Evolutionary conservation across 2,113 vertebrate species (phyloP).

Genomic region (Leptobrachium ailaonicum): DNA sequence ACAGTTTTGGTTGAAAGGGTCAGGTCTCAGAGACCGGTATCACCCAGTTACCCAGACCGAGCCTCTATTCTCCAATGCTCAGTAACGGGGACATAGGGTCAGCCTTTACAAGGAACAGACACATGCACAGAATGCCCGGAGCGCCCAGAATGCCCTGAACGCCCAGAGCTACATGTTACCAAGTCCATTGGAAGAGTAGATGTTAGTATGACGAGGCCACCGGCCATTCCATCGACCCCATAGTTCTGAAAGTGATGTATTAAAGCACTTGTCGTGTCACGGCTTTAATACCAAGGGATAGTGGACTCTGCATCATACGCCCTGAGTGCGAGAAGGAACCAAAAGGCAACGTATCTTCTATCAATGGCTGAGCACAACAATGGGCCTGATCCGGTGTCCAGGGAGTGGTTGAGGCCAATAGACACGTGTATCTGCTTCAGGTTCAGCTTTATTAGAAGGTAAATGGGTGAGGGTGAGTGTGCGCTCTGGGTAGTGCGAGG

Average conservation of each 20-base stretch:
- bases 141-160: background rate
- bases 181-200: constrained; percentile 89
- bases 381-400: too few relatives aligned
- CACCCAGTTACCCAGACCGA: background rate
- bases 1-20: too few relatives aligned
- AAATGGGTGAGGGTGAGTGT: too few relatives aligned
- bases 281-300: constrained; percentile 37
- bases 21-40: too few relatives aligned
- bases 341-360: constrained; percentile 50
- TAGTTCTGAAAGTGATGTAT: constrained; percentile 81
- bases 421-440: too few relatives aligned
- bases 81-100: background rate
- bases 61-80: background rate
- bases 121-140: background rate
- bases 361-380: too few relatives aligned
- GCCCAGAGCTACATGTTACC: constrained; percentile 61
- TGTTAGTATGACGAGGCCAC: constrained; percentile 78
- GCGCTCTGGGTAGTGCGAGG: too few relatives aligned
- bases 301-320: constrained; percentile 52
- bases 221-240: constrained; percentile 70
- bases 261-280: constrained; percentile 15
- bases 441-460: too few relatives aligned
- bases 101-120: constrained; percentile 14
- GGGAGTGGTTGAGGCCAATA: too few relatives aligned
- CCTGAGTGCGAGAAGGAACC: constrained; percentile 52